These are phyloP conservation scores for Andrena marginata DNA, from an alignment of 2,888 invertebrate species.

Conservation along the genomic window DNA sequence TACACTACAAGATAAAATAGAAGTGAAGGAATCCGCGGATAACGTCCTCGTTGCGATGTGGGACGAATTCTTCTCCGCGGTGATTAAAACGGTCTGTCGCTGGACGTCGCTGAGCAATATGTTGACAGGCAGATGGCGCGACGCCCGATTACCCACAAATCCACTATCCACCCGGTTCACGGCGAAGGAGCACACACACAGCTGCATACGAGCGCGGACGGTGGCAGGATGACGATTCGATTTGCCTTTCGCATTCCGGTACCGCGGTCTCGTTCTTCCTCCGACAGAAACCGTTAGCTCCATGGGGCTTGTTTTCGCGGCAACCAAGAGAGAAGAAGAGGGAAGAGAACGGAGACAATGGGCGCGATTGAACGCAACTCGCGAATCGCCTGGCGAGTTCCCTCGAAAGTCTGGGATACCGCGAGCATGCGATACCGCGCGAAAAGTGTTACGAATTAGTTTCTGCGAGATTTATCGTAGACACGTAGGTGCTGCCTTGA, in stretches of 20 bases:
- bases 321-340: background rate
- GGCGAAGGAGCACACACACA: constrained; percentile 5
- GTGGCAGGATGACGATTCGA: constrained; percentile 24
- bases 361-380: constrained; percentile 12
- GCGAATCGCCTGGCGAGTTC: constrained; percentile 6
- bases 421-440: background rate
- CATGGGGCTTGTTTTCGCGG: constrained; percentile 4
- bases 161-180: constrained; percentile 13
- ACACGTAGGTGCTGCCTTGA: background rate
- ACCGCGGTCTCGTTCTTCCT: constrained; percentile 24
- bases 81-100: background rate
- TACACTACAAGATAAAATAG: too few relatives aligned
- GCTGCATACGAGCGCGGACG: constrained; percentile 1
- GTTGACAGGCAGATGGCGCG: background rate
- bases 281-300: constrained; percentile 44
- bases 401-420: background rate
- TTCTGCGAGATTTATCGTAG: background rate
- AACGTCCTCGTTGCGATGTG: background rate
- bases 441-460: background rate
- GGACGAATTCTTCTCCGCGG: background rate
- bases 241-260: constrained; percentile 37
- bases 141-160: constrained; percentile 31
- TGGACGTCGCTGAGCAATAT: background rate
- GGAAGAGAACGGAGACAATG: constrained; percentile 35
- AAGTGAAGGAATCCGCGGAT: background rate